Percentiles rank a stretch among this genome's conserved stretches.
These are phyloP conservation scores for Orius insidiosus DNA, from an alignment of 1,140 invertebrate species.

Conservation along the genomic window DNA sequence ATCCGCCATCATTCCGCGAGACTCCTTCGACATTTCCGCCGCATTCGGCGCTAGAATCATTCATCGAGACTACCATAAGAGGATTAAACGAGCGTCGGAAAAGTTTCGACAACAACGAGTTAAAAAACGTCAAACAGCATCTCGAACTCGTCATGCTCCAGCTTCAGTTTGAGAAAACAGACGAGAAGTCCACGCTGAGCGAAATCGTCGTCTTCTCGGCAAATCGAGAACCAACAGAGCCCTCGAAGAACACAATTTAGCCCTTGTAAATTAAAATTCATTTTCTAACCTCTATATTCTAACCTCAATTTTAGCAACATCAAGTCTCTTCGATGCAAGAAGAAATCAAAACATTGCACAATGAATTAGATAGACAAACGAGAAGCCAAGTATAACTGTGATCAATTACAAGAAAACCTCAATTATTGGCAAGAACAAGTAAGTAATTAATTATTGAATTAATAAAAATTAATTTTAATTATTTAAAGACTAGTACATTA, in stretches of 20 bases:
- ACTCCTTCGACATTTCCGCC: conserved; percentile 28
- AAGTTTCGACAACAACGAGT: conserved; percentile 12
- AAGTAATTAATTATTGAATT: too few species aligned
- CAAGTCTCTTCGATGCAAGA: conserved; percentile 44
- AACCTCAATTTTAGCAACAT: conserved; percentile 35
- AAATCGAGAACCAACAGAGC: conserved; percentile 59
- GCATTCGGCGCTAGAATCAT: conserved; percentile 37
- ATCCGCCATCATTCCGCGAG: conserved; percentile 10
- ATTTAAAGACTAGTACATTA: too few species aligned
- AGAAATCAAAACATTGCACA: conserved; percentile 41
- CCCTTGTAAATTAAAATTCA: conserved; percentile 35
- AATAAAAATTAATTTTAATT: too few species aligned
- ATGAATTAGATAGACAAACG: conserved; percentile 36
- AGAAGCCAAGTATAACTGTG: conserved; percentile 31
- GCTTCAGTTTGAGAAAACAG: conserved; percentile 72
- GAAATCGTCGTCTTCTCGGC: conserved; percentile 69
- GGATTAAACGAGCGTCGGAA: conserved; percentile 16
- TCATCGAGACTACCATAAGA: conserved; percentile 30
- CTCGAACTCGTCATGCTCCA: conserved; percentile 53
- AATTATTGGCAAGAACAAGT: conserved; percentile 34
- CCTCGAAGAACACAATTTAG: conserved; percentile 66
- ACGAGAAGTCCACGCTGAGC: conserved; percentile 71
- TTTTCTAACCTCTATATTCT: conserved; percentile 14
- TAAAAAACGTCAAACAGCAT: conserved; percentile 30
- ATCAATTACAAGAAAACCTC: conserved; percentile 34